Conservation (phyloP, 2,797 vertebrate genomes). For the Kryptopterus vitreolus region DNA sequence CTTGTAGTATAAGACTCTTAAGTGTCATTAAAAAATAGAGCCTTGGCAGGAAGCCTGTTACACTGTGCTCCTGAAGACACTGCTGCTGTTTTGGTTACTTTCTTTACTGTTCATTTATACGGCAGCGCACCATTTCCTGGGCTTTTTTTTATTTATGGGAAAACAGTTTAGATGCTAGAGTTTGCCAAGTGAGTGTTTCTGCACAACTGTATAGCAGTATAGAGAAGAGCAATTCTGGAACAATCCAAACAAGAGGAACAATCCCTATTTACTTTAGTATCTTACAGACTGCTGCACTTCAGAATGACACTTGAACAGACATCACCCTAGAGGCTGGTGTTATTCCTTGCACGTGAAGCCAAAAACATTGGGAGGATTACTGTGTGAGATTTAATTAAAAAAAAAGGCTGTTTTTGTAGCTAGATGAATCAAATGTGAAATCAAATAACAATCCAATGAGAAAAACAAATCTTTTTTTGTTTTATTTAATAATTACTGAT, state of each 20-base stretch:
- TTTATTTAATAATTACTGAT: no score
- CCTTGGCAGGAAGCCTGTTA: neutral
- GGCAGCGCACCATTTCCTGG: neutral
- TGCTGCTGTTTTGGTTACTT: neutral
- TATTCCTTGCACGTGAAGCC: neutral
- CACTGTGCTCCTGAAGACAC: neutral
- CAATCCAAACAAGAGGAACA: slow-evolving; percentile 23
- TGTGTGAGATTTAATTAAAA: slow-evolving; percentile 11
- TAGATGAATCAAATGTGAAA: neutral
- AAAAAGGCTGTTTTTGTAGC: neutral
- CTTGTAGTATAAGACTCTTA: neutral
- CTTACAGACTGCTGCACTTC: neutral
- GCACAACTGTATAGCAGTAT: slow-evolving; percentile 3
- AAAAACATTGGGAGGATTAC: slow-evolving; percentile 12
- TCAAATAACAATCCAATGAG: neutral
- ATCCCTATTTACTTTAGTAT: slow-evolving; percentile 6
- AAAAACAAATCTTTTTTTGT: no score
- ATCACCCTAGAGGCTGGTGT: neutral
- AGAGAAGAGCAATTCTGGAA: slow-evolving; percentile 10
- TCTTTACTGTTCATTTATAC: neutral
- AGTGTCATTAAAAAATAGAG: neutral
- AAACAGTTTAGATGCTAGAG: neutral
- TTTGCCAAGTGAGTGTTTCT: neutral
- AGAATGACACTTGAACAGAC: neutral
- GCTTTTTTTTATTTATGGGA: neutral